Evolutionary conservation across 2,113 vertebrate genomes (phyloP).

Genomic region (Otus sunia): DNA sequence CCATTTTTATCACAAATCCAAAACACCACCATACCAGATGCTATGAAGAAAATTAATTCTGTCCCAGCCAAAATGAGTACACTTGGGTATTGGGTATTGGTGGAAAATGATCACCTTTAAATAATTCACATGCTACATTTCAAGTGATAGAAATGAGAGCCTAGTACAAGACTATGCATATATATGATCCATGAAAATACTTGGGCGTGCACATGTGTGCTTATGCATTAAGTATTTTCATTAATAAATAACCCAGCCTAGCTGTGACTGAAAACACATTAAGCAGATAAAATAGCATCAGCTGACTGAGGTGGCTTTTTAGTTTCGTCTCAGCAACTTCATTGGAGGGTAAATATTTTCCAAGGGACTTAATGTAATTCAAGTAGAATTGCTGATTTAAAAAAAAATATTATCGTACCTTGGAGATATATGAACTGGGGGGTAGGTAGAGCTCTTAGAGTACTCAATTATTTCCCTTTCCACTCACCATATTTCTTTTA

Average conservation of each 20-base stretch:
- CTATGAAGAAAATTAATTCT: not conserved
- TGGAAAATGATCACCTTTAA: not conserved
- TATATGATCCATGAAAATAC: not conserved
- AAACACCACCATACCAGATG: not conserved
- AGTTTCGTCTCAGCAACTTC: not conserved
- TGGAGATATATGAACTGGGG: not conserved
- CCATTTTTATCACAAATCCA: not conserved
- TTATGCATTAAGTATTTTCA: not conserved
- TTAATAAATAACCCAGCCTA: slow-evolving; percentile 3
- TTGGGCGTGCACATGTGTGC: not conserved
- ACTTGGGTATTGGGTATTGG: not conserved
- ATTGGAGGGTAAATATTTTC: not conserved
- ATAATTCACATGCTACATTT: not conserved
- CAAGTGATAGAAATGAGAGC: not conserved
- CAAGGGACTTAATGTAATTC: not conserved
- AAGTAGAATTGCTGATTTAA: not conserved
- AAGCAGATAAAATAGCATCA: not conserved
- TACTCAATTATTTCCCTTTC: not conserved
- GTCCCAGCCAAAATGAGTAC: not conserved
- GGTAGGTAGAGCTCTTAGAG: not conserved
- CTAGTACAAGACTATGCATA: not conserved
- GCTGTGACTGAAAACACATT: not conserved
- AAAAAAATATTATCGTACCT: not conserved
- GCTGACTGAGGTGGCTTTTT: not conserved
- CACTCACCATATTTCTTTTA: not conserved